Conservation (phyloP, 2,797 vertebrate genomes). For the Myotis pilosus region DNA sequence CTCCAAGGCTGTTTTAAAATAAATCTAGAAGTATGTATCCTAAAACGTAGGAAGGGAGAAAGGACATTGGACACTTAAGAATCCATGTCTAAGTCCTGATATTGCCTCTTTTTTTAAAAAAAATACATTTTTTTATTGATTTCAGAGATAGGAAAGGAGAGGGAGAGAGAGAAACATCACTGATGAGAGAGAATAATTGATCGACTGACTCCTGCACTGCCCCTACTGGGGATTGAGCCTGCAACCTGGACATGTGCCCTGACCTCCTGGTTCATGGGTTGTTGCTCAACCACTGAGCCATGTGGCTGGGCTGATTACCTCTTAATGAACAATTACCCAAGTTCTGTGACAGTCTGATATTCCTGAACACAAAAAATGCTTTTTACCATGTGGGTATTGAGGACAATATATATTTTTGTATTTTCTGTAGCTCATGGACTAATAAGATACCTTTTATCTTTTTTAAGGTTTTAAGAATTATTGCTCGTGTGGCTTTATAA, state of each 20-base stretch:
- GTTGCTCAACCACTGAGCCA: no score
- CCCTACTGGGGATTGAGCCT: no score
- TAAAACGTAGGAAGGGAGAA: neutral
- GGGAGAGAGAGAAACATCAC: no score
- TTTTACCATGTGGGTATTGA: neutral
- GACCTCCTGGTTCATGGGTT: no score
- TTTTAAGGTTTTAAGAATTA: constrained; percentile 44
- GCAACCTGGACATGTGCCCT: no score
- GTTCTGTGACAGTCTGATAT: neutral
- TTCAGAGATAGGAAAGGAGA: no score
- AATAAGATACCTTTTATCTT: constrained; percentile 29
- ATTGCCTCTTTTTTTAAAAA: no score
- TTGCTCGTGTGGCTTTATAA: constrained; percentile 11
- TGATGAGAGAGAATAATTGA: no score
- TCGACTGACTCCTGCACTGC: no score
- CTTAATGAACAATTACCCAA: neutral
- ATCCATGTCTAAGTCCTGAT: neutral
- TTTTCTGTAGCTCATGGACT: neutral
- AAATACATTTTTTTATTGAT: no score
- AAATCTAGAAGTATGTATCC: neutral
- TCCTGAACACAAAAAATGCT: neutral
- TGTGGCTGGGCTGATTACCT: no score
- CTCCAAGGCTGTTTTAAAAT: neutral
- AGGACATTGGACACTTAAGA: neutral
- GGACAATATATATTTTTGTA: neutral